Percentiles rank a stretch among this genome's conserved stretches.
phyloP scores from a whole-genome alignment of 2,113 vertebrate genomes.

The Eurystomus gularis region DNA sequence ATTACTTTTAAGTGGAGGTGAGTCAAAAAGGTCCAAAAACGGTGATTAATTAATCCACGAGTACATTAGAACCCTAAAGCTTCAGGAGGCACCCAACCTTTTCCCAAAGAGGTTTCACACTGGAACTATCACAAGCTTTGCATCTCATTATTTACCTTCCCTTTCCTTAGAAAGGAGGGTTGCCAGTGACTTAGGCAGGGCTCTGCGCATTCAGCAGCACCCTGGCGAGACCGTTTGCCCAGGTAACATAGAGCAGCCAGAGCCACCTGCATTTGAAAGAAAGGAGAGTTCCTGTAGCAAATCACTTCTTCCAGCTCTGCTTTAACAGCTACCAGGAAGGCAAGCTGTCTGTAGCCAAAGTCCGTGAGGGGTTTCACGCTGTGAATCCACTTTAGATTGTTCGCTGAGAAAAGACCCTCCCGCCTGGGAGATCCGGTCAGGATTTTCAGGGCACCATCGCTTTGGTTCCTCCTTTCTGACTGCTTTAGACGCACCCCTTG shows the following conservation, averaged over 20 bases:
- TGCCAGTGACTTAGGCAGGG: not conserved
- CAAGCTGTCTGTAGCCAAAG: not conserved
- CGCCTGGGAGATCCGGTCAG: not conserved
- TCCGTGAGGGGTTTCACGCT: not conserved
- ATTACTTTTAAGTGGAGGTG: constrained; percentile 2
- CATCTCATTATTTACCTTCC: not conserved
- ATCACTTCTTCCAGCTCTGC: not conserved
- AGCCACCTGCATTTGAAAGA: constrained; percentile 19
- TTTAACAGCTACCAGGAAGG: not conserved
- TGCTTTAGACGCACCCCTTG: not conserved
- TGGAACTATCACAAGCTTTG: not conserved
- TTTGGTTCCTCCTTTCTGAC: not conserved
- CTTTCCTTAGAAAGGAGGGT: not conserved
- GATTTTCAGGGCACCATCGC: not conserved
- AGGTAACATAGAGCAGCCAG: not conserved
- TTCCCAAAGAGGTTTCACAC: not conserved
- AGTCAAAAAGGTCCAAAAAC: not conserved
- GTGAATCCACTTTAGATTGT: not conserved
- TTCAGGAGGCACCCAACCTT: not conserved
- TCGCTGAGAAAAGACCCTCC: not conserved
- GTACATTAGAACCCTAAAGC: not conserved
- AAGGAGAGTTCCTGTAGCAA: not conserved
- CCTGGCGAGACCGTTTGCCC: not conserved
- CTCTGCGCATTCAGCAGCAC: not conserved
- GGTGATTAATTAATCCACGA: not conserved